phyloP scores from a whole-genome alignment of 2,797 vertebrate species.

The Lates japonicus region DNA sequence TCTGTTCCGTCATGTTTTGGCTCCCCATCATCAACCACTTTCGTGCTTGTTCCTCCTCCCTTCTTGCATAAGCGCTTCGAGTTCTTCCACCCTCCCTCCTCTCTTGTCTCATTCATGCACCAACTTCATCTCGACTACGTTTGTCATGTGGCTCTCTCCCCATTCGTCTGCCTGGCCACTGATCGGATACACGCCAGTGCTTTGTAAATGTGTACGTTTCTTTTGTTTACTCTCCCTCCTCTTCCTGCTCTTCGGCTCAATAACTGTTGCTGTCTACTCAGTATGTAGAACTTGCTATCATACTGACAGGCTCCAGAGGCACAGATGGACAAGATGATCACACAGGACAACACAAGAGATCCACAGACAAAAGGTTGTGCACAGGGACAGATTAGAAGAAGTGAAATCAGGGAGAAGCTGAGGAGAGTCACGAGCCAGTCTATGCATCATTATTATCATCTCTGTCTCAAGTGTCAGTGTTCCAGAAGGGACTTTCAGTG shows the following conservation, averaged over 20 bases:
- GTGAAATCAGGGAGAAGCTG: constrained; percentile 16
- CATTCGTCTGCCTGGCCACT: constrained; percentile 32
- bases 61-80: constrained; percentile 9
- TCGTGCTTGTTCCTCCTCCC: constrained; percentile 49
- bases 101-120: constrained; percentile 63
- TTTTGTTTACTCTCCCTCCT: constrained; percentile 30
- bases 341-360: constrained; percentile 17
- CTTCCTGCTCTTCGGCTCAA: constrained; percentile 22
- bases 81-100: constrained; percentile 41
- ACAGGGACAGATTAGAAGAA: constrained; percentile 32
- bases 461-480: constrained; percentile 38
- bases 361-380: constrained; percentile 16
- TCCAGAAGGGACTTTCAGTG: constrained; percentile 39
- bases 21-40: constrained; percentile 45
- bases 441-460: constrained; percentile 20
- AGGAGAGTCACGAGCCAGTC: constrained; percentile 11
- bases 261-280: constrained; percentile 65
- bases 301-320: constrained; percentile 48
- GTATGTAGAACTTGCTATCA: constrained; percentile 33
- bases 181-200: constrained; percentile 46
- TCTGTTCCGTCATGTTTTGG: constrained; percentile 37
- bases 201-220: constrained; percentile 60
- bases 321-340: constrained; percentile 46
- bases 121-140: constrained; percentile 50
- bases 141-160: constrained; percentile 56